Percentiles rank a stretch among this genome's conserved stretches.
phyloP scores from a whole-genome alignment of 1,140 invertebrate genomes.

The Drosophila grimshawi region DNA sequence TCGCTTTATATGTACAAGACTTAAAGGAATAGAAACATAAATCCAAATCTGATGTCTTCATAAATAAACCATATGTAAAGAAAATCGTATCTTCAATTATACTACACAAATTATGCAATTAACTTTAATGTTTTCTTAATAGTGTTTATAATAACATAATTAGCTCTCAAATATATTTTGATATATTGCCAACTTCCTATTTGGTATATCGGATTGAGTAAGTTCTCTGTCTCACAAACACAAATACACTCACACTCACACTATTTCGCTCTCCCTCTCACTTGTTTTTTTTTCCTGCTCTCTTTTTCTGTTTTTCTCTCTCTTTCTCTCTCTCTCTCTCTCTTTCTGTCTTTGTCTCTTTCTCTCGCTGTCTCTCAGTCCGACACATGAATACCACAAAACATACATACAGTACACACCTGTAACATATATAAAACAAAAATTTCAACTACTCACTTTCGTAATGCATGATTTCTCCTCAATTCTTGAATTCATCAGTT shows the following conservation, averaged over 20 bases:
- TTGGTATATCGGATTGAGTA: too few species aligned
- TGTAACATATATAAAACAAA: slow-evolving; percentile 21
- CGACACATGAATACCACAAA: slow-evolving; percentile 6
- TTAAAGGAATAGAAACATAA: too few species aligned
- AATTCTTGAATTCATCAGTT: slow-evolving; percentile 13
- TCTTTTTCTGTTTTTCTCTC: slow-evolving; percentile 16
- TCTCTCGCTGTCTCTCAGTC: slow-evolving; percentile 8
- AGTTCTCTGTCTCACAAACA: not conserved
- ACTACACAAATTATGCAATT: too few species aligned
- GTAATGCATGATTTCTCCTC: slow-evolving; percentile 31
- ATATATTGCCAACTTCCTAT: too few species aligned
- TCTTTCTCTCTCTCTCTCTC: slow-evolving; percentile 17
- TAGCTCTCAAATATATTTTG: too few species aligned
- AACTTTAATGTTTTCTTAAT: too few species aligned
- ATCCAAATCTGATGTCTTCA: too few species aligned
- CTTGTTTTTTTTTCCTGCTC: slow-evolving; percentile 10
- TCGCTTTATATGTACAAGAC: too few species aligned
- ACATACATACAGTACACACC: slow-evolving; percentile 24
- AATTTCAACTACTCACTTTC: slow-evolving; percentile 4
- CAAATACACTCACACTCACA: not conserved
- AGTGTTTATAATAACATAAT: too few species aligned
- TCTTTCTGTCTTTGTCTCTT: slow-evolving; percentile 25
- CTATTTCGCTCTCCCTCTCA: slow-evolving; percentile 1
- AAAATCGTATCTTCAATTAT: too few species aligned
- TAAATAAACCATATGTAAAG: too few species aligned